Conservation (phyloP, 2,113 vertebrate species). For the Neodon shergylaensis region DNA sequence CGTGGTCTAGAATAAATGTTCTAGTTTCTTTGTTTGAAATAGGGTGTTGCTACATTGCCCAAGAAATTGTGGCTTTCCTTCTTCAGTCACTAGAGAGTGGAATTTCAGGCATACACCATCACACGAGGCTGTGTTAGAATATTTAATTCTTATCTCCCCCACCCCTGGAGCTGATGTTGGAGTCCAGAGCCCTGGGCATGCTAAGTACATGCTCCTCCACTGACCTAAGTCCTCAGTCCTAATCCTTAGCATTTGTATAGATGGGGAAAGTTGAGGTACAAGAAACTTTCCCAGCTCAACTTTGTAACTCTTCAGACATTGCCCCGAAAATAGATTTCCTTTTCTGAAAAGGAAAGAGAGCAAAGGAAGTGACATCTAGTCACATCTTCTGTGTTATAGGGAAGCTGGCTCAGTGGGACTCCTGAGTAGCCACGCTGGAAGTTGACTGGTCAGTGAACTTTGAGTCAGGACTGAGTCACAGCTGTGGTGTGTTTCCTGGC, state of each 20-base stretch:
- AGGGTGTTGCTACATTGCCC: background rate
- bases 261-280: background rate
- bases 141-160: background rate
- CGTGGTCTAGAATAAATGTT: background rate
- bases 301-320: background rate
- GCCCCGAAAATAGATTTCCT: background rate
- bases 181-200: background rate
- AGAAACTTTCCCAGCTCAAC: background rate
- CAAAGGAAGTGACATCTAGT: background rate
- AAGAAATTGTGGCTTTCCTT: background rate
- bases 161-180: background rate
- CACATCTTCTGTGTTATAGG: background rate
- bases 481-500: slow-evolving; percentile 5
- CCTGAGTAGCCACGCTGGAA: background rate
- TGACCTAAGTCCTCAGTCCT: background rate
- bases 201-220: background rate
- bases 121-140: background rate
- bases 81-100: background rate
- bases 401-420: background rate
- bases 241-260: background rate
- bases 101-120: background rate
- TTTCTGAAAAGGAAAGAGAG: background rate
- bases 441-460: background rate
- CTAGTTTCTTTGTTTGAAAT: background rate
- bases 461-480: slow-evolving; percentile 62